These are phyloP conservation scores for Omphaloscelis lunosa DNA, from an alignment of 2,888 invertebrate genomes.

Conservation along the genomic window DNA sequence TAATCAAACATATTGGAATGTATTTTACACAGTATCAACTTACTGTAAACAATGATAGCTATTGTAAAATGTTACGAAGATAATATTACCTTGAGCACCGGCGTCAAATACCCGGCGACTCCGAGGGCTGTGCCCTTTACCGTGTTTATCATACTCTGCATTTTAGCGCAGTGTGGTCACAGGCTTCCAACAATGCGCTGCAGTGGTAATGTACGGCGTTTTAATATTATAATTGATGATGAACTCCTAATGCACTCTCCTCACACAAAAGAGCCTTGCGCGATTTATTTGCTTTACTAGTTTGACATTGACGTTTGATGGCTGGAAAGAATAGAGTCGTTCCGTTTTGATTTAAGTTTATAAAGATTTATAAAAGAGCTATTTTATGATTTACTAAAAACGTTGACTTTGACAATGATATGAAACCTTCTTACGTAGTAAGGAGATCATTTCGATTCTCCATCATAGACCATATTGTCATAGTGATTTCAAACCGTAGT, in stretches of 20 bases:
- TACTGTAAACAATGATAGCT: conserved; percentile 52
- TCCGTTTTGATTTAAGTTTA: neutral
- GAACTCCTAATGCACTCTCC: neutral
- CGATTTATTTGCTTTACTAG: conserved; percentile 3
- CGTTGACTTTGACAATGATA: too few relatives aligned
- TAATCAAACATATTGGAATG: conserved; percentile 16
- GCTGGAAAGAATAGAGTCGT: conserved; percentile 6
- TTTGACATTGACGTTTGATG: conserved; percentile 40
- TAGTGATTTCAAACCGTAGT: too few relatives aligned
- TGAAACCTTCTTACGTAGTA: too few relatives aligned
- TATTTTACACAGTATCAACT: conserved; percentile 28
- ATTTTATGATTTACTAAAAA: too few relatives aligned
- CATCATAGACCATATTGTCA: too few relatives aligned
- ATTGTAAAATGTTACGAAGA: conserved; percentile 35
- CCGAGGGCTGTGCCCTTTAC: conserved; percentile 98
- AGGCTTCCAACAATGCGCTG: conserved; percentile 16
- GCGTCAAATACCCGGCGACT: conserved; percentile 98
- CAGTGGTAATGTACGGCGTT: conserved; percentile 11
- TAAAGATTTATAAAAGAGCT: too few relatives aligned
- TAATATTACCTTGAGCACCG: conserved; percentile 96
- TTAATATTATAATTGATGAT: conserved; percentile 38
- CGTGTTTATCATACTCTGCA: conserved; percentile 99
- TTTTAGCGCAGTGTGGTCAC: conserved; percentile 79
- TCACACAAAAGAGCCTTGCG: conserved; percentile 13
- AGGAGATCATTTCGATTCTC: too few relatives aligned